Evolutionary conservation across 1,140 invertebrate species (phyloP).

Genomic region (Harlomillsia oculata): DNA sequence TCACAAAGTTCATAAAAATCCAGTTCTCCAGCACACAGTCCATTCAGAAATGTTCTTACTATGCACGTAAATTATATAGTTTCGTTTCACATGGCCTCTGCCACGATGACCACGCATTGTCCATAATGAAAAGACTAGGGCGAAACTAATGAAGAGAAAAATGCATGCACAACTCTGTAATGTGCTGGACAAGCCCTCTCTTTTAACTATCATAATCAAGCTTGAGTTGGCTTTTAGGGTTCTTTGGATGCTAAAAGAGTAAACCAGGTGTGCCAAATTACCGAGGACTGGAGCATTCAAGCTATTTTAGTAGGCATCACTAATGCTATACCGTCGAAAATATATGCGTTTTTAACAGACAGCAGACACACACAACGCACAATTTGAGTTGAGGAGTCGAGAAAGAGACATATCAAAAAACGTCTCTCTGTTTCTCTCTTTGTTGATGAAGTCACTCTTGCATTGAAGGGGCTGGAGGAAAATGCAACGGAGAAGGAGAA

Average conservation of each 20-base stretch:
- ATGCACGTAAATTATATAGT: not conserved
- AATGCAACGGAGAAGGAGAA: not conserved
- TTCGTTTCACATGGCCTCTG: not conserved
- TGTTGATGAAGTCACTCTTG: constrained; percentile 9
- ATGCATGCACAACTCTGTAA: not conserved
- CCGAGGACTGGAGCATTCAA: too few relatives aligned
- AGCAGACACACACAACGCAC: constrained; percentile 8
- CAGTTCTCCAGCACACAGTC: not conserved
- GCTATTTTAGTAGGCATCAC: too few relatives aligned
- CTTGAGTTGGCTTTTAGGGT: too few relatives aligned
- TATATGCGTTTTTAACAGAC: too few relatives aligned
- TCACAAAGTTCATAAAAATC: not conserved
- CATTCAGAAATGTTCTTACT: not conserved
- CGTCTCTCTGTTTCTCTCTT: constrained; percentile 1
- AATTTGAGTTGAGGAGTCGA: too few relatives aligned
- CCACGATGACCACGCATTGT: too few relatives aligned
- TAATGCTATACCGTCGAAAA: too few relatives aligned
- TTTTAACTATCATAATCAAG: not conserved
- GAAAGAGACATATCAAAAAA: not conserved
- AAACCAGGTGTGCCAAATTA: constrained; percentile 20
- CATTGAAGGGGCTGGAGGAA: not conserved
- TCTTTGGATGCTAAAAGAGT: constrained; percentile 5
- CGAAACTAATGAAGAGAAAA: constrained; percentile 9
- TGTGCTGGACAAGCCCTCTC: not conserved
- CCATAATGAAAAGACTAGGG: too few relatives aligned